Evolutionary conservation across 2,797 vertebrate species (phyloP), one percentile per base, ranked within the genome.

Genomic region (Netta rufina): DNA sequence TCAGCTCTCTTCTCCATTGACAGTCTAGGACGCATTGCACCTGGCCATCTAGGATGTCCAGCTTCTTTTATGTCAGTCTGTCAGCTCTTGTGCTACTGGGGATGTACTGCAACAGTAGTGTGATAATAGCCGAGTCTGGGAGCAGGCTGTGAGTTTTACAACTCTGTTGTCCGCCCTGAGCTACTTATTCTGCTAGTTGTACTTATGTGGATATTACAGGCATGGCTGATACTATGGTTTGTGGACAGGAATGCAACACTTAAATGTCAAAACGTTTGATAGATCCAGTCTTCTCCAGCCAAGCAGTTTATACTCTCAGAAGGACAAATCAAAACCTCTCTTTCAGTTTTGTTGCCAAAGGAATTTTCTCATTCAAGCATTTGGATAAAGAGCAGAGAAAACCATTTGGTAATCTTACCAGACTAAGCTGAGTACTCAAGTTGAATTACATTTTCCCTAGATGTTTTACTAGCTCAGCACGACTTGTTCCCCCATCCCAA

Each of bases 111-210:
- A 49, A 1, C 33, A 60, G 36, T 2, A 8, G 2, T 6, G 36
- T 51, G 49, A 1, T 28, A 36, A 13, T 3, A 65, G 39, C 47
- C 69, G 58, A 9, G 4, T 11, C 1, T 47, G n/a, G 66, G 27
- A 83, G 80, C 49, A 69, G 72, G 18, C 7, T 51, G 15, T 43
- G 87, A 21, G 15, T 27, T 27, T 5, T 11, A 67, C 58, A 71
- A 74, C 78, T 71, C 49, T 1, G 13, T 33, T 49, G 54, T 15
- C 8, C 38, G 3, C 13, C 32, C n/a, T 20, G 57, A 69, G 74
- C 38, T 54, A 9, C 1, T 2, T 11, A 1, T 28, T 21, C 27
- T 30, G 17, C 17, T 1, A 10, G 10, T 5, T 78, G 20, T 36
- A 0, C 41, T 51, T 67, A 2, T 28, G 43, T 6, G 57, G 45